phyloP scores from a whole-genome alignment of 2,888 invertebrate species.

The Himalopsyche japonica region DNA sequence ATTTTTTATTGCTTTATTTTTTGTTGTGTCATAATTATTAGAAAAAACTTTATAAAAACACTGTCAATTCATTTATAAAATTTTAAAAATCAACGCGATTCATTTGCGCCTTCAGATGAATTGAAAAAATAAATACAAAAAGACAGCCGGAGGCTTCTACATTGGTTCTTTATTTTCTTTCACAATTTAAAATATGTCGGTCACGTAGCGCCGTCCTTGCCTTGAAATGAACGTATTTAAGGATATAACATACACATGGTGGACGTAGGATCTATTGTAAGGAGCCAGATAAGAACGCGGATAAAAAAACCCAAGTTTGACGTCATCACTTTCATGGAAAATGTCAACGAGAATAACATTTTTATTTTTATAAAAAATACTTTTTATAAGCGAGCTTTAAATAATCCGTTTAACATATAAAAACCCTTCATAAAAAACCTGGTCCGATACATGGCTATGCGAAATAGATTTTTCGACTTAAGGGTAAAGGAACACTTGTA shows the following conservation, averaged over 20 bases:
- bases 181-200: neutral
- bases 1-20: too few species aligned
- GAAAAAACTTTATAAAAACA: too few species aligned
- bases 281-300: neutral
- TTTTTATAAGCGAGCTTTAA: too few species aligned
- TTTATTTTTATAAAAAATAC: too few species aligned
- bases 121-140: neutral
- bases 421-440: too few species aligned
- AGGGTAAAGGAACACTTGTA: too few species aligned
- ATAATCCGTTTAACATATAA: too few species aligned
- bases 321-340: neutral
- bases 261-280: neutral
- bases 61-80: too few species aligned
- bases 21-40: too few species aligned
- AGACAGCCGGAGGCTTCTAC: neutral
- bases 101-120: neutral
- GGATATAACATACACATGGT: neutral
- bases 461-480: too few species aligned
- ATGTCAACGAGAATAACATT: neutral
- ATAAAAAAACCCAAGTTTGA: neutral
- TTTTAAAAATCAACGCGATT: neutral
- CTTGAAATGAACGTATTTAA: neutral
- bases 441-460: too few species aligned
- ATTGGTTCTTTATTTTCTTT: neutral
- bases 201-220: neutral